Evolutionary conservation across 2,113 vertebrate species (phyloP).

Genomic region (Meriones unguiculatus): DNA sequence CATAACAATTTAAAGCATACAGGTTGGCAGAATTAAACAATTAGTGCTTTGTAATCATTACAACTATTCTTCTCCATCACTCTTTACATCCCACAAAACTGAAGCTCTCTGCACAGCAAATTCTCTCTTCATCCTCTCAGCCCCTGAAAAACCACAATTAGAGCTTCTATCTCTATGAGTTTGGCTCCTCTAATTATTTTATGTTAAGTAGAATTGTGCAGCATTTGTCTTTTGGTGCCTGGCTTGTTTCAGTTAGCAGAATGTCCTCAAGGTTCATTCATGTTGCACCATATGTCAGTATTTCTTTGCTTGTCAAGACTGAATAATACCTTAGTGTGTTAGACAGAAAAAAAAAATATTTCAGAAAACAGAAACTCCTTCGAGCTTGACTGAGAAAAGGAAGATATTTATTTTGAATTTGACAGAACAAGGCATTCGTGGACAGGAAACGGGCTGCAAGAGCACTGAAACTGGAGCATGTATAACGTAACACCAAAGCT

Average conservation of each 20-base stretch:
- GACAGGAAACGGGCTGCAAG: background rate
- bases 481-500: fast-evolving
- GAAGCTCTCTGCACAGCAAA: background rate
- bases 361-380: background rate
- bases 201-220: background rate
- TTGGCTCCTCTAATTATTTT: background rate
- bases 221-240: background rate
- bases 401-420: slow-evolving; percentile 29
- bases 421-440: background rate
- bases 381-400: slow-evolving; percentile 16
- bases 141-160: background rate
- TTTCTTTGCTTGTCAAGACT: background rate
- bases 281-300: background rate
- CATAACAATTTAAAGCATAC: background rate
- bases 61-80: background rate
- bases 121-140: background rate
- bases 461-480: background rate
- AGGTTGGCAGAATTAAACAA: background rate
- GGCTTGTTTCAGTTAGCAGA: background rate
- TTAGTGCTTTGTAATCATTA: background rate
- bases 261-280: background rate
- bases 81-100: background rate
- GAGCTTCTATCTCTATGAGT: background rate
- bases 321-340: background rate
- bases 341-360: background rate